Conservation (phyloP, 2,888 invertebrate genomes). For the Muschampia plurimacula region DNA sequence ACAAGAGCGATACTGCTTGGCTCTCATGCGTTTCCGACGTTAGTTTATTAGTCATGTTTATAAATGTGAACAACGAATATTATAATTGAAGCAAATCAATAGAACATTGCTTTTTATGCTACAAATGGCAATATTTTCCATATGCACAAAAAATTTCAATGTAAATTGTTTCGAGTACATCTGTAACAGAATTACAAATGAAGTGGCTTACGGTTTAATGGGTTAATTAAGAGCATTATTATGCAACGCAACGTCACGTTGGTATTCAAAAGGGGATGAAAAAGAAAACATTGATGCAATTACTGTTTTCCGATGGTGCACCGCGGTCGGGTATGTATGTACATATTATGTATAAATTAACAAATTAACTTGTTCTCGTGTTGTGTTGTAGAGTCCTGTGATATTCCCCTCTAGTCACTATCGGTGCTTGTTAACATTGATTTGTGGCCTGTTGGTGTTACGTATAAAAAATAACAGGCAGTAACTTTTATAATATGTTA, state of each 20-base stretch:
- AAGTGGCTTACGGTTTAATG: slow-evolving; percentile 34
- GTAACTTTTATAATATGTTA: slow-evolving; percentile 43
- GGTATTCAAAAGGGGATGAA: slow-evolving; percentile 48
- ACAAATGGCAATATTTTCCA: slow-evolving; percentile 23
- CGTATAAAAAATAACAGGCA: slow-evolving; percentile 70
- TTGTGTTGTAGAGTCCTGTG: slow-evolving; percentile 19
- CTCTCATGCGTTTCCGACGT: slow-evolving; percentile 24
- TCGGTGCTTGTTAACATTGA: slow-evolving; percentile 78
- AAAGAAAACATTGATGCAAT: slow-evolving; percentile 34
- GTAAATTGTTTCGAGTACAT: slow-evolving; percentile 26
- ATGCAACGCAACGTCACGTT: slow-evolving; percentile 39
- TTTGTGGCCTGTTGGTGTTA: slow-evolving; percentile 71
- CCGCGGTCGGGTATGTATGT: neutral
- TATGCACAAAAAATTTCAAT: slow-evolving; percentile 22
- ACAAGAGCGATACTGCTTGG: slow-evolving; percentile 36
- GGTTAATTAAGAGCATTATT: slow-evolving; percentile 37
- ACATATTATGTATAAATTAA: slow-evolving; percentile 17
- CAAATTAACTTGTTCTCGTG: slow-evolving; percentile 28
- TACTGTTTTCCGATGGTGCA: slow-evolving; percentile 23
- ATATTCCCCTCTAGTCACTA: slow-evolving; percentile 47
- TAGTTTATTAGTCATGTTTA: neutral
- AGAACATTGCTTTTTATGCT: slow-evolving; percentile 11
- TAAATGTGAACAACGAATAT: neutral
- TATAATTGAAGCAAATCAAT: slow-evolving; percentile 2
- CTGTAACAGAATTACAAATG: slow-evolving; percentile 31